Conservation (phyloP, 2,888 invertebrate species). For the Drosophila paramelanica region DNA sequence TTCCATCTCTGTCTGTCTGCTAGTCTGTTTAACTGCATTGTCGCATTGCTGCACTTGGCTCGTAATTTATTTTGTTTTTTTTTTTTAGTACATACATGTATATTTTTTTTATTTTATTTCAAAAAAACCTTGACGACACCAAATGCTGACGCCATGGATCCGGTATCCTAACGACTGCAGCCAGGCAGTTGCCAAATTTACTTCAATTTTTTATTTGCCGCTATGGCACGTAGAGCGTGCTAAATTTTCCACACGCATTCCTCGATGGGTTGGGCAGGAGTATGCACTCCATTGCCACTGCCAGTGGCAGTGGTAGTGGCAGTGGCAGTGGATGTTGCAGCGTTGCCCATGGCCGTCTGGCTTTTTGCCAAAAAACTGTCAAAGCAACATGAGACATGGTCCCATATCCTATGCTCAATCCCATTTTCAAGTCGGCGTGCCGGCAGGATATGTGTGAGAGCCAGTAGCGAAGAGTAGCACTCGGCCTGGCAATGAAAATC, state of each 20-base stretch:
- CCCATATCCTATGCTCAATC: constrained; percentile 9
- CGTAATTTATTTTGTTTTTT: constrained; percentile 12
- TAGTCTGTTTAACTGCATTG: constrained; percentile 61
- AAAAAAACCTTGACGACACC: constrained; percentile 52
- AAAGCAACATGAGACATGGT: constrained; percentile 73
- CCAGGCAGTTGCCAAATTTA: constrained; percentile 76
- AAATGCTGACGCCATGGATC: constrained; percentile 62
- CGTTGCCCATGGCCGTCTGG: constrained; percentile 53
- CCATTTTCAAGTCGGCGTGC: constrained; percentile 35
- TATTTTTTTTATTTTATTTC: constrained; percentile 35
- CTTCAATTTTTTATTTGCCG: constrained; percentile 77
- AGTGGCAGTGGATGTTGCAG: constrained; percentile 40
- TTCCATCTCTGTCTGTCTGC: constrained; percentile 20
- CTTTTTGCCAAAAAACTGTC: constrained; percentile 77
- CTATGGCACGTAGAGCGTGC: constrained; percentile 75
- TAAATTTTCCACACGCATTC: constrained; percentile 81
- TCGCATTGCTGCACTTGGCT: constrained; percentile 67
- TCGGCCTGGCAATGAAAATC: constrained; percentile 71
- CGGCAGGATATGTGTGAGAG: constrained; percentile 60
- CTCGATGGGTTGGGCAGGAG: constrained; percentile 24
- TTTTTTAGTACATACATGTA: constrained; percentile 4
- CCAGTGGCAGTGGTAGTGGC: constrained; percentile 32
- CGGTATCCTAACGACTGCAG: constrained; percentile 64
- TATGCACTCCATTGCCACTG: constrained; percentile 44
- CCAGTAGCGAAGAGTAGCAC: constrained; percentile 55